Percentiles rank a stretch among this genome's conserved stretches.
These are phyloP conservation scores for Tilapia sparmanii DNA, from an alignment of 2,113 vertebrate species.

Conservation along the genomic window DNA sequence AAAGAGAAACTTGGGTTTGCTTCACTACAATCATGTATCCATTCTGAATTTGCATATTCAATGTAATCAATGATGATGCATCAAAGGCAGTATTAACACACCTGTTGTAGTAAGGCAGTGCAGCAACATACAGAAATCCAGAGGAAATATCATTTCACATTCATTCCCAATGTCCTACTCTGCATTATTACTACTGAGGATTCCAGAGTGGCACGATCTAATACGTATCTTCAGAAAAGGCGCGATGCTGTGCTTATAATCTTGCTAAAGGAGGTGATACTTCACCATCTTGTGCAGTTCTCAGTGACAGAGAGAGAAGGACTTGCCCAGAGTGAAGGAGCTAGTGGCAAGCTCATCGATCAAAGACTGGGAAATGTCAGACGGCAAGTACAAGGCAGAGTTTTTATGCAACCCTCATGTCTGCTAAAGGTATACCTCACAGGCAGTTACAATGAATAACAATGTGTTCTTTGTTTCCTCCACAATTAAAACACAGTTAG, in stretches of 20 bases:
- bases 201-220: background rate
- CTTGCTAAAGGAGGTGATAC: slow-evolving; percentile 30
- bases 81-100: background rate
- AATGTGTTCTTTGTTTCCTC: slow-evolving; percentile 2
- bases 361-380: slow-evolving; percentile 65
- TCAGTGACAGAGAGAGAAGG: slow-evolving; percentile 48
- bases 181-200: background rate
- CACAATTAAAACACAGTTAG: background rate
- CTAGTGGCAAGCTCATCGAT: slow-evolving; percentile 63
- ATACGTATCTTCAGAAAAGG: background rate
- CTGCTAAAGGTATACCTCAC: slow-evolving; percentile 25
- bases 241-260: slow-evolving; percentile 17
- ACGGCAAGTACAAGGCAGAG: slow-evolving; percentile 43
- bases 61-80: slow-evolving; percentile 38
- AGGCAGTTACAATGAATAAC: slow-evolving; percentile 5
- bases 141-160: background rate
- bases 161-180: background rate
- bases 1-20: slow-evolving; percentile 12
- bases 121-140: slow-evolving; percentile 4
- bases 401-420: slow-evolving; percentile 30
- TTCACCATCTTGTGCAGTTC: slow-evolving; percentile 41
- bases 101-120: slow-evolving; percentile 6
- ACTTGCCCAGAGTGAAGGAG: slow-evolving; percentile 52
- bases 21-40: slow-evolving; percentile 33
- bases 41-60: slow-evolving; percentile 51